phyloP scores from a whole-genome alignment of 2,797 vertebrate genomes.

The Simalia tracyae region DNA sequence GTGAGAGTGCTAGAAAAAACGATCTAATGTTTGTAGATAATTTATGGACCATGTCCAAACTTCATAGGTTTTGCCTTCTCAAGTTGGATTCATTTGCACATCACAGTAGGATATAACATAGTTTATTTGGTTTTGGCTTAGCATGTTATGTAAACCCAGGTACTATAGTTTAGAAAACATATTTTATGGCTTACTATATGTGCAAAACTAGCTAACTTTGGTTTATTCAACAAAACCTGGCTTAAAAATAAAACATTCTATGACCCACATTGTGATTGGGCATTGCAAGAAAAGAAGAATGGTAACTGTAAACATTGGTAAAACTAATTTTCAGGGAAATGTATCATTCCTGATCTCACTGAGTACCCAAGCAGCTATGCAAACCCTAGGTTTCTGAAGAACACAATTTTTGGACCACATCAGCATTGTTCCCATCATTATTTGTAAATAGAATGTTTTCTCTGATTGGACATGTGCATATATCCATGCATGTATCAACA shows the following conservation, averaged over 20 bases:
- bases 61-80: not conserved
- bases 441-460: not conserved
- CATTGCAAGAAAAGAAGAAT: not conserved
- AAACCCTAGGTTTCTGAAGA: not conserved
- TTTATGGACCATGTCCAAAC: not conserved
- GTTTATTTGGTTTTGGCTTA: not conserved
- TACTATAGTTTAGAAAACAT: not conserved
- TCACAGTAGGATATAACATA: not conserved
- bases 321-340: not conserved
- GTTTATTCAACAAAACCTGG: not conserved
- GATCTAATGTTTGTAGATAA: too few species aligned
- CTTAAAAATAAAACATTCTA: not conserved
- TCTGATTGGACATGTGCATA: not conserved
- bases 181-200: not conserved
- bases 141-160: not conserved
- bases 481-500: not conserved
- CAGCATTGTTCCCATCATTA: not conserved
- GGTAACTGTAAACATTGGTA: not conserved
- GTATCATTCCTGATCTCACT: not conserved
- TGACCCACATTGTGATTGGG: not conserved
- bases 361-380: not conserved
- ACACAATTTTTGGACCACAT: not conserved
- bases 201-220: not conserved
- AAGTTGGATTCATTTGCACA: not conserved
- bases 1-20: not conserved